Conservation (phyloP, 2,113 vertebrate genomes). For the Globicephala melas region DNA sequence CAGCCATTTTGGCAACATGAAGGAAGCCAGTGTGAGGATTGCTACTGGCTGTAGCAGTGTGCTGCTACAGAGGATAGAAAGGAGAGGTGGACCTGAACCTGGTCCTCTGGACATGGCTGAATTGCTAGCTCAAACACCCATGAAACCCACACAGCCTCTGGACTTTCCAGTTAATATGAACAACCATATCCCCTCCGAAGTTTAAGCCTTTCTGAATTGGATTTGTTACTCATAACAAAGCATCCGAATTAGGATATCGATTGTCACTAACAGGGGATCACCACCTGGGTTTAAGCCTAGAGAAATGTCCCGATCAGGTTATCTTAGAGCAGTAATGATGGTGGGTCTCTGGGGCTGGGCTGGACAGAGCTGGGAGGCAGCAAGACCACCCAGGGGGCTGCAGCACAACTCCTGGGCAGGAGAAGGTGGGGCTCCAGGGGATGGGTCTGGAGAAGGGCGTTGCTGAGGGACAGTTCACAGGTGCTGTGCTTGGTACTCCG, state of each 20-base stretch:
- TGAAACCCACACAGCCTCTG: fast-evolving
- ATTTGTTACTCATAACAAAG: neutral
- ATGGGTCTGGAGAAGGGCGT: fast-evolving
- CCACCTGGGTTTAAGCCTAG: neutral
- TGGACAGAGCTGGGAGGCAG: neutral
- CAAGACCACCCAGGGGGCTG: neutral
- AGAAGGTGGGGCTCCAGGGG: neutral
- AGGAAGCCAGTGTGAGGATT: neutral
- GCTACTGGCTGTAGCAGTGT: neutral
- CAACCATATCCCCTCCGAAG: neutral
- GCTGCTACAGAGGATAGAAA: neutral
- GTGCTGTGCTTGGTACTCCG: neutral
- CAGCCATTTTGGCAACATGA: neutral
- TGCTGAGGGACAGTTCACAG: neutral
- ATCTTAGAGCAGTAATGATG: fast-evolving
- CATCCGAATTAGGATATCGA: too few relatives aligned
- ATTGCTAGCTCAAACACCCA: neutral
- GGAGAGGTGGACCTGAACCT: neutral
- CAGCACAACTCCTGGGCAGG: neutral
- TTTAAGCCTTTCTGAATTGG: neutral
- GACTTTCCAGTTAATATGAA: neutral
- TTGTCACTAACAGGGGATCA: neutral
- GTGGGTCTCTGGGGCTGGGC: neutral
- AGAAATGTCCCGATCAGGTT: neutral
- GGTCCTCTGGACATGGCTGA: too few relatives aligned